Evolutionary conservation across 2,888 invertebrate species (phyloP).

Genomic region (Plebejus anna): DNA sequence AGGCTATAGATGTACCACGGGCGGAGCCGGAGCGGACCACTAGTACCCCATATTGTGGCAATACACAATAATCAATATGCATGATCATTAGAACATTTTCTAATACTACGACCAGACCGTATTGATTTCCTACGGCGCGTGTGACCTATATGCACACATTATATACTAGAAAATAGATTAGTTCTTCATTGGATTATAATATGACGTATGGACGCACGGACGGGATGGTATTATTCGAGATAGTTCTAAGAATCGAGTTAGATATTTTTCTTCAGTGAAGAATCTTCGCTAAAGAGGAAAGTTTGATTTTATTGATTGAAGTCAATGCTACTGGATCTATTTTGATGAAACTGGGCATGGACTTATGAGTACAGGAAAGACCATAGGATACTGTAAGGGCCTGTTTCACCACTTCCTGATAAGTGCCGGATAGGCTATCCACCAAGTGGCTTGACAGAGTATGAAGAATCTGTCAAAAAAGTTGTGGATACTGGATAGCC

Average conservation of each 20-base stretch:
- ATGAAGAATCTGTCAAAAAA: too few species aligned
- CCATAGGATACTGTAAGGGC: too few species aligned
- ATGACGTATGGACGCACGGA: background rate
- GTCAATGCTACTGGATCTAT: too few species aligned
- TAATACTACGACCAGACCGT: background rate
- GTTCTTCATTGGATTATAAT: slow-evolving; percentile 10
- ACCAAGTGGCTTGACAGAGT: too few species aligned
- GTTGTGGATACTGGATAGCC: too few species aligned
- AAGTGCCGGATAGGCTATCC: too few species aligned
- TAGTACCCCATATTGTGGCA: background rate
- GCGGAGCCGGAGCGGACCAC: too few species aligned
- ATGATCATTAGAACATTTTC: slow-evolving; percentile 7
- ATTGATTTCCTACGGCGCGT: slow-evolving; percentile 10
- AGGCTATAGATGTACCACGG: too few species aligned
- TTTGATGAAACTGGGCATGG: too few species aligned
- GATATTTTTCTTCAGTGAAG: background rate
- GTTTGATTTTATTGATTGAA: too few species aligned
- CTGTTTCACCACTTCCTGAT: too few species aligned
- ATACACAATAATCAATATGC: background rate
- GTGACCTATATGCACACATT: slow-evolving; percentile 16
- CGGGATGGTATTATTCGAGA: background rate
- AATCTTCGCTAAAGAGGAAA: background rate
- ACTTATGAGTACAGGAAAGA: too few species aligned
- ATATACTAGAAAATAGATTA: slow-evolving; percentile 21
- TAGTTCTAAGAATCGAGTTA: background rate